Evolutionary conservation across 2,797 vertebrate genomes (phyloP), one percentile per base, ranked within the genome.

Genomic region (Brachymystax lenok): DNA sequence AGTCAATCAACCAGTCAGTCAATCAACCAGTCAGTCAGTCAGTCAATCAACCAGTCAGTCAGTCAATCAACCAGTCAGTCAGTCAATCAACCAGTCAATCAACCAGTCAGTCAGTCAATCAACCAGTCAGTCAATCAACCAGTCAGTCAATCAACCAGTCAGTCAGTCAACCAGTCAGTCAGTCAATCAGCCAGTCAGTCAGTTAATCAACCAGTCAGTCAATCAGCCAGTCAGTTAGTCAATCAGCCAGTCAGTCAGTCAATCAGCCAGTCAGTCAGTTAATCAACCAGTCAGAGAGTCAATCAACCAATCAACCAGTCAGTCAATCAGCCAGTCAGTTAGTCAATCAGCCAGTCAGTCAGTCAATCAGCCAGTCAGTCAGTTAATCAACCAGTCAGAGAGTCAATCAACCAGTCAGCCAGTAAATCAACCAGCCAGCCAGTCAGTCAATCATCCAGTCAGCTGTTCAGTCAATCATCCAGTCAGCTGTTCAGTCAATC

Each of bases 401-500:
- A n/a, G 5, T 7, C 33, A 35, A 1, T 2, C 35, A 40, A 0
- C 7, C 35, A 8, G 35, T 0, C 35, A 7, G 0, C 1, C 35
- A 40, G 5, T 0, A 6, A 7, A 0, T 8, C 35, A 40, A 1
- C 1, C 35, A 8, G 7, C 2, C 35, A 40, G 1, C 7, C 7
- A 40, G 7, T 0, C 7, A 40, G 1, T 5, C 33, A 33, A 3
- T 1, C 4, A 33, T 0, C 4, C 33, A 33, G 4, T 1, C 33
- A 5, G 1, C 0, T 7, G 8, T 1, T 0, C 35, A 40, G 7
- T 2, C 6, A 40, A 0, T 2, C 6, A 40, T 0, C 7, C 35
- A 7, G 6, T 0, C 35, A 35, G 0, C 0, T 6, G 7, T 0
- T 1, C 35, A 35, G 0, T 5, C 0, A 33, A 0, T 0, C 30